Base-by-base conservation (phyloP, 64 coral and sea anemone species). In the Astreopora myriophthalma region DNA sequence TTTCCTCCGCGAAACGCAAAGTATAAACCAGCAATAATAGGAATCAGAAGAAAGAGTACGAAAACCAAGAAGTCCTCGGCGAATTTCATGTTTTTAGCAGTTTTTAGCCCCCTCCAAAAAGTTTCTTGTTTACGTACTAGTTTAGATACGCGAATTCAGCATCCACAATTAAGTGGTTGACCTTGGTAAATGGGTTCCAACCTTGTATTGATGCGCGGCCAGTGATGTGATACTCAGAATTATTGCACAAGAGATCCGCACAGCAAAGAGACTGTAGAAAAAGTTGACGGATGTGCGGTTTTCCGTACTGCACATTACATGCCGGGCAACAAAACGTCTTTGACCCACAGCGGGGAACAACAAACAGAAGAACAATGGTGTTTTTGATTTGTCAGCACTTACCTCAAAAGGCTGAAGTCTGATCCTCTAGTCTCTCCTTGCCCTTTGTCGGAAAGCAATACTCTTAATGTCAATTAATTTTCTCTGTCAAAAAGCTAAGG, bases 1-100 rank as follows among this genome's bases (percentile, higher is more conserved):
- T 87, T 93, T 61, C 85, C 85, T 73, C 92, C 92, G 8, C 85
- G 86, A 6, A 76, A 95, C 7, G 88, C 88, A 78, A 91, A 95
- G 67, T 57, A 91, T 37, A 95, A 86, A 30, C 88, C 93, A 44
- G 74, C 90, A 2, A 73, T 71, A 31, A 89, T 84, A 51, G 93
- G 90, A 60, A 95, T 32, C 24, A 90, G 58, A 27, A 95, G 74
- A 63, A 66, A 86, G 0, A 91, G 16, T 5, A 46, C 61, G 55
- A 95, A 95, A 32, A 95, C 93, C 10, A 77, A 13, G 14, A 91
- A 91, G 80, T 95, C 93, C 9, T 85, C 88, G 34, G 85, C 40
- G 79, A 37, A 83, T 22, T 83, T 83, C 79, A 83, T 83, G 31
- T 26, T 52, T 85, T 34, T 64, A 85, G 10, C 25, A 35, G 70